These are phyloP conservation scores for Trachurus trachurus DNA, from an alignment of 2,797 vertebrate species.

Conservation along the genomic window DNA sequence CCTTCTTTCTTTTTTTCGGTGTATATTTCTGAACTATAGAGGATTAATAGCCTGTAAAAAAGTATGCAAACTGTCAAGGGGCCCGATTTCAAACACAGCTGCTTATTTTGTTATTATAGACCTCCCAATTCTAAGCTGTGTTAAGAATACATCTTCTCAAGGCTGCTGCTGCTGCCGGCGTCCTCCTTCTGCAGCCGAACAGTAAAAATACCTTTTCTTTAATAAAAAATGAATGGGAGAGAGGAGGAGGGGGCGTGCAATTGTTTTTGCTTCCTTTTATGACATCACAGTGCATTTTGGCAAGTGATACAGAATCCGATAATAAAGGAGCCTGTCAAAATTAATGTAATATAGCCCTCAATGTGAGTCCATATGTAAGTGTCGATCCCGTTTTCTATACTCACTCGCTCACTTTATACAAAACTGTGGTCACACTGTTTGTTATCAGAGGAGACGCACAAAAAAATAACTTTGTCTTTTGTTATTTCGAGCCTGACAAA, in stretches of 20 bases:
- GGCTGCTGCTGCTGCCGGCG: conserved; percentile 22
- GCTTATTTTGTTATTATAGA: conserved; percentile 60
- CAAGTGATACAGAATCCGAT: background rate
- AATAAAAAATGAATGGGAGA: conserved; percentile 37
- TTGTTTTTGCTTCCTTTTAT: conserved; percentile 32
- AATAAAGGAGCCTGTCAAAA: conserved; percentile 6
- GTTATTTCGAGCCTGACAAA: conserved; percentile 66
- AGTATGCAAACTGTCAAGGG: conserved; percentile 61
- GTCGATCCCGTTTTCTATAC: conserved; percentile 8
- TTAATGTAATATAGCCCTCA: conserved; percentile 17
- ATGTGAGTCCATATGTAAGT: conserved; percentile 7
- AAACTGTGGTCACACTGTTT: conserved; percentile 11
- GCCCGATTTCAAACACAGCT: conserved; percentile 64
- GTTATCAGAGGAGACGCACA: conserved; percentile 34
- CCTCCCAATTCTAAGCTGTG: conserved; percentile 29
- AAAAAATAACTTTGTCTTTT: conserved; percentile 48
- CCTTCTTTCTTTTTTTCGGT: conserved; percentile 19
- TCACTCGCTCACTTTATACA: conserved; percentile 19
- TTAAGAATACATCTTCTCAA: conserved; percentile 30
- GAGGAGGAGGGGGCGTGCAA: background rate
- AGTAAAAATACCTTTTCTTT: conserved; percentile 41
- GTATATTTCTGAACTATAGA: conserved; percentile 42
- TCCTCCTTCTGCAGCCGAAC: conserved; percentile 9
- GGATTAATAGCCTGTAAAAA: conserved; percentile 60
- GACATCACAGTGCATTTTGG: conserved; percentile 38